These are phyloP conservation scores for Ichneumoninae sp. DNA, from an alignment of 2,888 invertebrate species.

Conservation along the genomic window DNA sequence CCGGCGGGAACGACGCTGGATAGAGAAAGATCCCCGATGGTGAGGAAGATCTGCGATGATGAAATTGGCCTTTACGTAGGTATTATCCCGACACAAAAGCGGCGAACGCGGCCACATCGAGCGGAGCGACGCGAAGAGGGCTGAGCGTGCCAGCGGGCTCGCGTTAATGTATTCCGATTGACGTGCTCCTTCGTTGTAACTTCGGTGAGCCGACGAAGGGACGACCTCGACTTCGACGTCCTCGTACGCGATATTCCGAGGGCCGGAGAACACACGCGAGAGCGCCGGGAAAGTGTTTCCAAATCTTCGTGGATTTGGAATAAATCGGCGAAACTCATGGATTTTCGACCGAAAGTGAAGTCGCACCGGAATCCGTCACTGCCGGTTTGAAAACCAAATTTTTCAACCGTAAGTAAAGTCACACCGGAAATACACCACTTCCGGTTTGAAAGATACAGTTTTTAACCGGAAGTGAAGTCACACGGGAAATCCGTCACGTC, in stretches of 20 bases:
- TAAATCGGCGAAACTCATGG: neutral
- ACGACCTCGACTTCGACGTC: neutral
- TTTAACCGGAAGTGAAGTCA: too few species aligned
- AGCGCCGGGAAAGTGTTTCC: neutral
- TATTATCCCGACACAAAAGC: conserved; percentile 69
- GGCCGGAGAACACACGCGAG: neutral
- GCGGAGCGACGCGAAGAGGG: conserved; percentile 23
- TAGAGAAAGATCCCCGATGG: conserved; percentile 60
- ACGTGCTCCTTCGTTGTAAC: conserved; percentile 60
- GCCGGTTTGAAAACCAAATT: too few species aligned
- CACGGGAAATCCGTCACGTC: too few species aligned
- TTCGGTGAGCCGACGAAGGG: neutral
- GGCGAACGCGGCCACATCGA: conserved; percentile 48
- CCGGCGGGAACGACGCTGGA: neutral
- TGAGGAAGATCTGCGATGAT: conserved; percentile 56
- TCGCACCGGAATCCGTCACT: too few species aligned
- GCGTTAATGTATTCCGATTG: conserved; percentile 73
- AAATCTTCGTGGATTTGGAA: neutral
- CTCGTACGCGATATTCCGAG: neutral
- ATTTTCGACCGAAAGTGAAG: neutral
- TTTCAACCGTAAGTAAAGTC: too few species aligned
- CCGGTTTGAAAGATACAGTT: too few species aligned
- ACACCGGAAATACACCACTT: too few species aligned
- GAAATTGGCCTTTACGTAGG: conserved; percentile 66
- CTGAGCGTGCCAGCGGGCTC: conserved; percentile 20